Evolutionary conservation across 30 jellyfish, hydroid and myxozoan species (phyloP), one percentile per base, ranked within the genome.

Genomic region (Haliclystus octoradiatus): DNA sequence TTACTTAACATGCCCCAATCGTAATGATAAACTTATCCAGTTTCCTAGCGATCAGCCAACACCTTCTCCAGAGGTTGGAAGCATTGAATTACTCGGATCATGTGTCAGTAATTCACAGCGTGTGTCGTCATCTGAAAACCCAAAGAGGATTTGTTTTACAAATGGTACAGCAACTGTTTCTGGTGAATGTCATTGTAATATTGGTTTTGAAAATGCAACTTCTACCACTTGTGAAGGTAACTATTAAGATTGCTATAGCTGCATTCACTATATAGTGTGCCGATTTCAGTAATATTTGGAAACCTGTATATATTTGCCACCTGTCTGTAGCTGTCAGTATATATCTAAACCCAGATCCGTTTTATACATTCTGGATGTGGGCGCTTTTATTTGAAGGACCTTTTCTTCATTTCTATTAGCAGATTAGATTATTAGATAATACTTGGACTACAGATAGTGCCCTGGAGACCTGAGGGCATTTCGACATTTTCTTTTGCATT

Each of bases 181-280:
- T 63, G 95, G 95, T 7, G 83, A 75, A 25, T 84, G 95, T 65
- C 40, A 61, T 19, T 84, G 95, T 67, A 34, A 63, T 53, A 25
- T 53, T 46, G 95, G 95, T 0, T 76, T 26, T 76, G 86, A 49
- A 60, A 63, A 32, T 7, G n/a, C n/a, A n/a, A 33, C 27, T 3
- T 1, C 69, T 0, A 23, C 30, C 2, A 34, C 32, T 24, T 79
- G 93, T 49, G 14, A 33, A 60, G 93, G 93, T 79, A 52, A 26
- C 22, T 32, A 19, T 1, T 62, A 3, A 26, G n/a, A n/a, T n/a
- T n/a, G n/a, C n/a, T n/a, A n/a, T n/a, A n/a, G n/a, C n/a, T n/a
- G n/a, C n/a, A 26, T 26, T 62, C 3, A 4, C 31, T 23, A 62
- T 62, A n/a, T 23, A 22, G 50, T 35, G 26, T 23, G 0, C 23